A percentile compares a stretch with the other conserved stretches of the same genome.
These are phyloP conservation scores for Listrodromus nycthemerus DNA, from an alignment of 2,888 invertebrate genomes.

Conservation along the genomic window DNA sequence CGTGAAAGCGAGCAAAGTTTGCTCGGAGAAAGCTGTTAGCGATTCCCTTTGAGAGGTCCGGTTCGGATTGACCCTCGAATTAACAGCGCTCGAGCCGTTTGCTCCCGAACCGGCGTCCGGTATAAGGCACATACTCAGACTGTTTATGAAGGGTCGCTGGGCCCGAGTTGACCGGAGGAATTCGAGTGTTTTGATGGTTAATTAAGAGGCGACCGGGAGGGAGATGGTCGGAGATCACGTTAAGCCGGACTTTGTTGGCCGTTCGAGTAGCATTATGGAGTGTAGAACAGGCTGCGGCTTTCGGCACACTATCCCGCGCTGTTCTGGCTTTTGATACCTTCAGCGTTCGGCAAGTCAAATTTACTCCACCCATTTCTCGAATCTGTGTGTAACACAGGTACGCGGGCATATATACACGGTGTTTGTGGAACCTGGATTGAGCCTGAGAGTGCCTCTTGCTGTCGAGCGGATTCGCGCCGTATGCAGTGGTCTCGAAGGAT, in stretches of 20 bases:
- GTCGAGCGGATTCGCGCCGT: neutral
- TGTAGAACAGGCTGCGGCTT: constrained; percentile 42
- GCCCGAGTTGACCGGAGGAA: constrained; percentile 43
- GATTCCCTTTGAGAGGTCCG: constrained; percentile 29
- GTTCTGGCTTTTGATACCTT: constrained; percentile 32
- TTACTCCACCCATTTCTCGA: constrained; percentile 11
- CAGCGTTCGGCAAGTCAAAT: constrained; percentile 49
- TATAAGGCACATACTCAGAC: constrained; percentile 4
- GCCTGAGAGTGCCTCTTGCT: constrained; percentile 6
- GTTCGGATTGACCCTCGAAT: constrained; percentile 28
- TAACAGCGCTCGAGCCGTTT: constrained; percentile 4
- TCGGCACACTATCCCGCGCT: constrained; percentile 37
- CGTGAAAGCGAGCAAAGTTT: neutral
- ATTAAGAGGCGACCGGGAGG: constrained; percentile 69
- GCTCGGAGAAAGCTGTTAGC: neutral
- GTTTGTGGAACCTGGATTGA: constrained; percentile 59
- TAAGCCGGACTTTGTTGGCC: constrained; percentile 57
- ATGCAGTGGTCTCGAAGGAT: neutral
- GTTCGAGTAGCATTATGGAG: constrained; percentile 15
- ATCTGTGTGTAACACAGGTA: constrained; percentile 20
- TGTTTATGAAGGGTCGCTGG: constrained; percentile 37
- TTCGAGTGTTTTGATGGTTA: constrained; percentile 72
- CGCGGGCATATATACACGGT: constrained; percentile 6
- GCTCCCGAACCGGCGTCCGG: constrained; percentile 6
- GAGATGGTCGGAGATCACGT: constrained; percentile 48